Conservation (phyloP, 30 jellyfish, hydroid and myxozoan genomes). For the Mastigias papua region DNA sequence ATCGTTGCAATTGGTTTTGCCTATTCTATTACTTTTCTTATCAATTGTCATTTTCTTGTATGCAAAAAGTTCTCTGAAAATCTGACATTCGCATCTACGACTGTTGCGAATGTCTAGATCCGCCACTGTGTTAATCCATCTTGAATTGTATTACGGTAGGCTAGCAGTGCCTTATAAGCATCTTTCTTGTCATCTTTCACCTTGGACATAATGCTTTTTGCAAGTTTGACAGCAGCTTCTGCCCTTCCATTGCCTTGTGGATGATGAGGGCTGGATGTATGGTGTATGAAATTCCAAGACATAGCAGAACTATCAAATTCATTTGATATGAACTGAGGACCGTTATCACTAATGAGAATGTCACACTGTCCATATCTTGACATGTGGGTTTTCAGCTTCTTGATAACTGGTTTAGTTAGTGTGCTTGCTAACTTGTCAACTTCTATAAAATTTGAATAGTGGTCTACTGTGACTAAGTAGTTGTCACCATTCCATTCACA, state of each 20-base stretch:
- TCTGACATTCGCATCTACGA: no score
- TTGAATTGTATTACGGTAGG: constrained; percentile 49
- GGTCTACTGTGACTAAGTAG: constrained; percentile 72
- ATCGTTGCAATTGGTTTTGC: no score
- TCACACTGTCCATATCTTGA: constrained; percentile 63
- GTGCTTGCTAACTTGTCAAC: constrained; percentile 58
- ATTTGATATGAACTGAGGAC: constrained; percentile 55
- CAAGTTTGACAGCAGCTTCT: constrained; percentile 66
- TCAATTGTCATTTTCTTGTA: no score
- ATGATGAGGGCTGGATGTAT: constrained; percentile 40
- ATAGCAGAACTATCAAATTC: constrained; percentile 44
- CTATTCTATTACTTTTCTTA: no score
- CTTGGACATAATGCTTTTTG: constrained; percentile 48
- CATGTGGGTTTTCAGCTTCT: constrained; percentile 54
- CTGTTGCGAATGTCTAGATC: no score
- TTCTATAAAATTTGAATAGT: constrained; percentile 58
- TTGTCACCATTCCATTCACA: constrained; percentile 30
- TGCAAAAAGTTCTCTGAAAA: no score
- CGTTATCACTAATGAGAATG: constrained; percentile 50
- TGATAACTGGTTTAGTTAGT: constrained; percentile 58
- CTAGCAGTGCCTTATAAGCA: constrained; percentile 61
- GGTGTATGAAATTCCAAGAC: constrained; percentile 50
- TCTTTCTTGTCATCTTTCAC: constrained; percentile 63
- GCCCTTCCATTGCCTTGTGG: constrained; percentile 72
- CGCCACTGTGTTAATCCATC: constrained; percentile 58